Base-by-base conservation (phyloP, 2,113 vertebrate species). In the Tenrec ecaudatus region DNA sequence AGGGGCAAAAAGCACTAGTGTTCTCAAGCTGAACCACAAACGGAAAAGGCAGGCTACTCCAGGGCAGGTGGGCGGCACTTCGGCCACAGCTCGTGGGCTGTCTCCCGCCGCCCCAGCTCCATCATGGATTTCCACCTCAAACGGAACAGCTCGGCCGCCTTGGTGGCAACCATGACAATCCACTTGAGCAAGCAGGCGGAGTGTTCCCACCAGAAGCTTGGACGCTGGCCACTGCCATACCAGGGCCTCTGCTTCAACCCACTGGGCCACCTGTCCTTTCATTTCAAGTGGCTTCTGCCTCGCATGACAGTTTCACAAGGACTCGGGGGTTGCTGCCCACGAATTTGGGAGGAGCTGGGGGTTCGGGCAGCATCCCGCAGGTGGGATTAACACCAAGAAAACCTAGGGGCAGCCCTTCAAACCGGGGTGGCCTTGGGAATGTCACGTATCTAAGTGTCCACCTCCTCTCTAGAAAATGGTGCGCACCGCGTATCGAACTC, bases 291-390 rank as follows among this genome's bases (percentile, higher is more conserved):
- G 78, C 78, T 38, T 79, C 43, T n/a, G 47, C 20, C 53, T 78
- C n/a, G 53, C 62, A 69, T 25, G 43, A 82, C 25, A 38, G 82
- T 17, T 78, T 79, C 53, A 0, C 38, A 36, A 57, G 80, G 62
- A 23, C 31, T 33, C 17, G 3, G 6, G 6, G 47, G 47, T 53
- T 1, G 6, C 71, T 23, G 43, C 43, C 88, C 82, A 22, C 27
- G 11, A 0, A 1, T 0, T 0, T 16, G 58, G 29, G 75, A n/a
- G 19, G 20, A 76, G 14, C 23, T 7, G 0, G 19, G 29, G 58
- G 38, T 7, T 29, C 71, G 22, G 20, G 31, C 16, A 22, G 5
- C 4, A 27, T 33, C 23, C 43, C 19, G 60, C 16, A 62, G 60
- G 16, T 19, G 60, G 60, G 27, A 14, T n/a, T 16, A 22, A 6